Base-by-base conservation (phyloP, 1,140 invertebrate species). In the Drosophila pseudoobscura region DNA sequence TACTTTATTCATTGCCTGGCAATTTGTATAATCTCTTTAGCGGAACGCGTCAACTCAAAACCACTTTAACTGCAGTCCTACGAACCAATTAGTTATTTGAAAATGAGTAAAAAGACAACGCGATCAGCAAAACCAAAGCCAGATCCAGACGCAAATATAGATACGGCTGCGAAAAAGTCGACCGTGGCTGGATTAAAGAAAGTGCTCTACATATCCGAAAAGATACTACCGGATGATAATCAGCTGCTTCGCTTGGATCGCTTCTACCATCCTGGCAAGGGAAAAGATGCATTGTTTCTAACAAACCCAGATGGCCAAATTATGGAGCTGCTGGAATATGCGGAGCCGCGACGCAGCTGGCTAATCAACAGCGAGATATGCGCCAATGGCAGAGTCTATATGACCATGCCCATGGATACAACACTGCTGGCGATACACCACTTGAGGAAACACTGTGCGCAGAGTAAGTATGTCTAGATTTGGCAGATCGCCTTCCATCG, bases 381-480 rank as follows among this genome's bases (percentile, higher is more conserved):
- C 91, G 95, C 95, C 47, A 95, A 96, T 92, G 95, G 95, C 24
- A 95, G 94, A 84, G 93, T 95, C 77, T 93, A 95, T 61, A 91
- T 96, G 43, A 94, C 94, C 11, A 95, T 95, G 41, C 95, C 95
- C 2, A 92, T 96, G 44, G 95, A 96, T 92, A 94, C 95, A 31
- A 93, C 96, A 57, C 95, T 96, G 91, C 91, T 96, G 88, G 94
- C 94, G 11, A 78, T 95, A 53, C 93, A 94, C 52, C 93, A 93
- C 84, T 78, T 95, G 53, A 93, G 92, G 55, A 92, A 93, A 74
- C 92, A 93, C 72, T 94, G 94, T 75, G 39, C n/a, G 1, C 60
- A 75, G 26, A 58, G 71, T 75, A 31, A 6, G 71, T 46, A 39
- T n/a, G n/a, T 0, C 1, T 31, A 22, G 6, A 20, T 20, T n/a